Evolutionary conservation across 2,797 vertebrate genomes (phyloP).

Genomic region (Glossophaga mutica): DNA sequence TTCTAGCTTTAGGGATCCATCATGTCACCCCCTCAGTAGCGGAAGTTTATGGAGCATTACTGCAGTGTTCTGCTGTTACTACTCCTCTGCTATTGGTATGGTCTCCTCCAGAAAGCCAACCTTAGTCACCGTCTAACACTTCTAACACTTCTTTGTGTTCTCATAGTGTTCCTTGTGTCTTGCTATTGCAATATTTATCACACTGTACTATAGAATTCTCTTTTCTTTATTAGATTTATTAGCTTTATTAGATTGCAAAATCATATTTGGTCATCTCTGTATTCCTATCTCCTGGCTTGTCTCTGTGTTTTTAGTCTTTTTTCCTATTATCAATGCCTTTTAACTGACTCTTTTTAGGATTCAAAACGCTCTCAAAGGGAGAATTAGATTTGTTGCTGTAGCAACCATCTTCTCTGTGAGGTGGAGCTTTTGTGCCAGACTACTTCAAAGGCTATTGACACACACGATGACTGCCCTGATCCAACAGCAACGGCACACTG

Average conservation of each 20-base stretch:
- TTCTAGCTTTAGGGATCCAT: neutral
- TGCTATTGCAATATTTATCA: neutral
- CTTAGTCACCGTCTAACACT: neutral
- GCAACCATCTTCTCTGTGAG: neutral
- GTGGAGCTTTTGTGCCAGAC: neutral
- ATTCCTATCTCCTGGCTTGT: neutral
- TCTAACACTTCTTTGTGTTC: neutral
- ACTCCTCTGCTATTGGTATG: neutral
- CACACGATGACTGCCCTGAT: neutral
- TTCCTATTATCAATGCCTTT: neutral
- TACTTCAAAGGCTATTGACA: neutral
- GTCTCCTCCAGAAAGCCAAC: neutral
- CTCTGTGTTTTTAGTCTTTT: neutral
- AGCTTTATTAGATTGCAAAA: neutral
- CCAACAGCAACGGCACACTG: neutral
- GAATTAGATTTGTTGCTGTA: neutral
- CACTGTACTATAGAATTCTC: neutral
- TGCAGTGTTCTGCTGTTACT: neutral
- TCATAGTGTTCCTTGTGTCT: neutral
- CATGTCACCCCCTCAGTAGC: neutral
- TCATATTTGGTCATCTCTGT: neutral
- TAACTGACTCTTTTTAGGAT: neutral
- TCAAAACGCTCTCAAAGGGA: neutral
- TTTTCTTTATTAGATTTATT: neutral
- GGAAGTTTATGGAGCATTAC: neutral